A percentile compares a stretch with the other conserved stretches of the same genome.
Evolutionary conservation across 2,797 vertebrate species (phyloP).

Genomic region (Sebastolobus alascanus): DNA sequence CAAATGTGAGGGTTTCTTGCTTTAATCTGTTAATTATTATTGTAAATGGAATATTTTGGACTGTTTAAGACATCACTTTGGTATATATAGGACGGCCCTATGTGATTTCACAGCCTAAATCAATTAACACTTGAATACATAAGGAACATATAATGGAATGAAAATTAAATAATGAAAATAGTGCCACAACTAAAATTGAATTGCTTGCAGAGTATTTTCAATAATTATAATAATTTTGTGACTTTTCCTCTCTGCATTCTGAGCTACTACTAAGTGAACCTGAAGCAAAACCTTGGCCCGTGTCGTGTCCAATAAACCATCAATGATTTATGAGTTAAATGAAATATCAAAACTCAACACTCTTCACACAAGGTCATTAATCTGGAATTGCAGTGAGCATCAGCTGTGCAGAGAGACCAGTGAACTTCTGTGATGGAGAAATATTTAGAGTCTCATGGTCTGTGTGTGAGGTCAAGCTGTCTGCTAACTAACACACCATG

Average conservation of each 20-base stretch:
- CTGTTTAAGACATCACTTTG: background rate
- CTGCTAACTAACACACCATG: conserved; percentile 42
- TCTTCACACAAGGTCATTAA: background rate
- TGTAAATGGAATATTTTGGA: background rate
- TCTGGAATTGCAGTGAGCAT: background rate
- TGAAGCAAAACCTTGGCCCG: background rate
- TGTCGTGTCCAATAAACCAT: background rate
- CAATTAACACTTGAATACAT: background rate
- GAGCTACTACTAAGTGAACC: background rate
- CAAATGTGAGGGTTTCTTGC: background rate
- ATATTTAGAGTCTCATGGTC: conserved; percentile 29
- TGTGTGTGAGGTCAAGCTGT: conserved; percentile 49
- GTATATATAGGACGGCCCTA: background rate
- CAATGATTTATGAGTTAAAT: background rate
- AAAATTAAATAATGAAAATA: background rate
- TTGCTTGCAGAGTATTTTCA: background rate
- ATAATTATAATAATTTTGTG: background rate
- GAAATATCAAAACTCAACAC: background rate
- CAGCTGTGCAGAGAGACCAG: background rate
- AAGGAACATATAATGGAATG: background rate
- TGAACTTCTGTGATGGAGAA: background rate
- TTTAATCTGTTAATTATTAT: background rate
- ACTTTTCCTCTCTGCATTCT: background rate
- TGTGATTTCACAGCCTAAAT: background rate
- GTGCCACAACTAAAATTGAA: background rate